Base-by-base conservation (phyloP, 2,797 vertebrate genomes). In the Chelmon rostratus region DNA sequence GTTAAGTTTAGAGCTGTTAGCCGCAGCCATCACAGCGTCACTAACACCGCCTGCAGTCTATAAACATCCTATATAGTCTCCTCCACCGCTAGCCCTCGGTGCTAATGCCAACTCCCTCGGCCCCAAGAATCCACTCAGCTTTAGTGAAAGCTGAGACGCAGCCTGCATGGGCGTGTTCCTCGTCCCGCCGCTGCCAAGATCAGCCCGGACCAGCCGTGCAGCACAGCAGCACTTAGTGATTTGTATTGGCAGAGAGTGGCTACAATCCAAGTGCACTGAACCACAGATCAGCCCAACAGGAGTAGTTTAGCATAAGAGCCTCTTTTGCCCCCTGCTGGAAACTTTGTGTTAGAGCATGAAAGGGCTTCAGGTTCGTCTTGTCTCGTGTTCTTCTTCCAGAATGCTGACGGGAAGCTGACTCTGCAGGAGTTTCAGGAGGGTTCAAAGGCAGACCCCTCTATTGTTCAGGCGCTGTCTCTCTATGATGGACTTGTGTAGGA, bases 371-470 rank as follows among this genome's bases (percentile, higher is more conserved):
- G 74, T 52, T 78, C 21, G 72, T 68, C 28, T 44, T 68, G 70
- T 86, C 50, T 78, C 49, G 31, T 85, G 46, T 78, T 92, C 42
- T 75, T 78, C 46, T 82, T 88, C 37, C 96, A 99, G 98, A 99
- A 99, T 1, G 96, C 97, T 0, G 98, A 99, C 0, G 98, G 98
- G 82, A 99, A 98, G 94, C 95, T 99, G 92, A 99, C 98, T 2
- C 96, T 99, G 93, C 98, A 99, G 94, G 98, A 99, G 64, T 99
- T 99, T 58, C 98, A 99, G 95, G 98, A 99, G 89, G 98, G 98
- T 21, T 99, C 98, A 65, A 99, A 99, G 94, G 98, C 98, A 0
- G 98, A 99, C 90, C 98, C 98, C 15, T 99, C 98, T 85, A 99
- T 99, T 1, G 98, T 99, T 86, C 98, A 99, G 95, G 98, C 98